phyloP scores from a whole-genome alignment of 2,888 invertebrate genomes.

The Sturmia bella region DNA sequence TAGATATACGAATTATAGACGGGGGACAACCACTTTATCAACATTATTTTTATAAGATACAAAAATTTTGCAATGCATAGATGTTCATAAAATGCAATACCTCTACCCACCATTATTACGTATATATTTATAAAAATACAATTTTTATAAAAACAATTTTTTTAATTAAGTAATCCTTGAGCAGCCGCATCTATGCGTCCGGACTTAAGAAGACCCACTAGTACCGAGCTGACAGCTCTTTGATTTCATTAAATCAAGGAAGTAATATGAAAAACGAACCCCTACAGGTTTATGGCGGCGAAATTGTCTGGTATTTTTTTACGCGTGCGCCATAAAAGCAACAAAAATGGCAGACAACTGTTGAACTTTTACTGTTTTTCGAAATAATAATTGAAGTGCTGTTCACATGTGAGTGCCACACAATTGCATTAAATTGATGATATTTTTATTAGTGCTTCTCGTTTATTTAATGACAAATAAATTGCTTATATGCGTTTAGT shows the following conservation, averaged over 20 bases:
- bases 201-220: constrained; percentile 74
- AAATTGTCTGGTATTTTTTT: constrained; percentile 55
- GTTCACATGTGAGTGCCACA: constrained; percentile 14
- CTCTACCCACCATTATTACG: too few species aligned
- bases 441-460: constrained; percentile 82
- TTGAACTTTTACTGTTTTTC: constrained; percentile 10
- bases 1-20: too few species aligned
- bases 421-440: constrained; percentile 76
- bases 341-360: constrained; percentile 39
- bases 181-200: constrained; percentile 49
- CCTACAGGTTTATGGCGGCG: constrained; percentile 75
- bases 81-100: too few species aligned
- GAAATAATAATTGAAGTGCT: constrained; percentile 8
- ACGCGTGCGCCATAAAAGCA: constrained; percentile 69
- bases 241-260: constrained; percentile 56
- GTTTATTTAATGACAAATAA: constrained; percentile 82
- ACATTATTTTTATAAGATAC: too few species aligned
- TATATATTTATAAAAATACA: too few species aligned
- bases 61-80: too few species aligned
- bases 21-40: too few species aligned
- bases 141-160: too few species aligned
- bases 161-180: constrained; percentile 10
- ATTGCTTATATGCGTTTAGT: constrained; percentile 82
- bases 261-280: constrained; percentile 43
- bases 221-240: constrained; percentile 29